These are phyloP conservation scores for Alouatta palliata DNA, from an alignment of 2,113 vertebrate species.

Conservation along the genomic window DNA sequence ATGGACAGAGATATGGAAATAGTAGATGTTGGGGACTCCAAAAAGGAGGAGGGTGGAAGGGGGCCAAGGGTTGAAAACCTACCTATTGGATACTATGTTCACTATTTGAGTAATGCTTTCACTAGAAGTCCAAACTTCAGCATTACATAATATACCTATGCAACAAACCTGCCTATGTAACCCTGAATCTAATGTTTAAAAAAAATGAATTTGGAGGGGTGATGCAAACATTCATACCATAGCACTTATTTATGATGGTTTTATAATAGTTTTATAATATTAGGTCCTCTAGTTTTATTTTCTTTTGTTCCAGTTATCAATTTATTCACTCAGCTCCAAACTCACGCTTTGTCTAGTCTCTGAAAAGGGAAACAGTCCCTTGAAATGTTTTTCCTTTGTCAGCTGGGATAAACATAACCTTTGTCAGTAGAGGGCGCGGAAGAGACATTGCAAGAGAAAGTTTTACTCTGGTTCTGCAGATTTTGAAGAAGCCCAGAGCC, in stretches of 20 bases:
- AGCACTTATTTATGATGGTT: not conserved
- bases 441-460: not conserved
- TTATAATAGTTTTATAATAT: not conserved
- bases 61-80: no score
- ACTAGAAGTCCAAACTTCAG: no score
- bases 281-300: not conserved
- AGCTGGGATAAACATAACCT: not conserved
- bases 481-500: not conserved
- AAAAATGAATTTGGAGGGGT: not conserved
- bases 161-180: no score
- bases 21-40: no score
- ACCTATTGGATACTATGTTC: no score
- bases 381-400: not conserved
- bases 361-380: not conserved
- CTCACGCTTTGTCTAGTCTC: not conserved
- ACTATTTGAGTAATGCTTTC: no score
- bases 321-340: not conserved
- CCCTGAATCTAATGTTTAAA: no score
- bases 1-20: no score
- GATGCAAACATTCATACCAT: not conserved
- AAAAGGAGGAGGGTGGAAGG: no score
- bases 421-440: slow-evolving; percentile 29
- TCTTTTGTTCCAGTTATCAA: not conserved
- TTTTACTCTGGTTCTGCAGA: not conserved
- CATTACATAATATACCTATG: no score